Evolutionary conservation across 2,113 vertebrate species (phyloP).

Genomic region (Hylia prasina): DNA sequence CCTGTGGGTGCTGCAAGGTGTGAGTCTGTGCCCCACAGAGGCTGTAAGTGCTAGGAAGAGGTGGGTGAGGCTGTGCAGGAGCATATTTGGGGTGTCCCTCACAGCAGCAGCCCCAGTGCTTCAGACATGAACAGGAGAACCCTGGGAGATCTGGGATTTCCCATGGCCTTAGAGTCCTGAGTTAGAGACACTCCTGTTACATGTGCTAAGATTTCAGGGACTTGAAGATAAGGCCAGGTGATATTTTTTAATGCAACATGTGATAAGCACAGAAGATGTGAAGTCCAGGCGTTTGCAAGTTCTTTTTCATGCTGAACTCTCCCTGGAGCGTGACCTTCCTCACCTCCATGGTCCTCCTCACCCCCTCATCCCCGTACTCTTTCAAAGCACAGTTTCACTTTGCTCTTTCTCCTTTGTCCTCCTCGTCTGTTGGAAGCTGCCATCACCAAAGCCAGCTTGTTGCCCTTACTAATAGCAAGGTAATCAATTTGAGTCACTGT

Average conservation of each 20-base stretch:
- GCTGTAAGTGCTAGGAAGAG: background rate
- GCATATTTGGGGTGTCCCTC: accelerated
- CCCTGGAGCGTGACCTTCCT: background rate
- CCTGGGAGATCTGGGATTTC: background rate
- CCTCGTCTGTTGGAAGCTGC: background rate
- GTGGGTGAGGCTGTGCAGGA: background rate
- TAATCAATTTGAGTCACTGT: constrained; percentile 64
- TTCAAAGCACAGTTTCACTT: background rate
- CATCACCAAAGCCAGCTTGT: background rate
- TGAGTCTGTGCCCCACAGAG: accelerated
- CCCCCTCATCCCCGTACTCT: background rate
- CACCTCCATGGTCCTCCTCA: background rate
- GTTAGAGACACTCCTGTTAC: background rate
- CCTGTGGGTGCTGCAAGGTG: no score
- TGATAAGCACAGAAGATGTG: background rate
- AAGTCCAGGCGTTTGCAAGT: accelerated
- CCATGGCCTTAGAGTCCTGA: background rate
- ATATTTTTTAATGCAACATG: background rate
- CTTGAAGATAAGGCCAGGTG: background rate
- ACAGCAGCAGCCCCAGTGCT: background rate
- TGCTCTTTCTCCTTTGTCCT: background rate
- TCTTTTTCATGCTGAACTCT: background rate
- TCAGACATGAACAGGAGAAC: background rate
- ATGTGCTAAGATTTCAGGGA: background rate
- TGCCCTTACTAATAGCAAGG: constrained; percentile 52